phyloP scores from a whole-genome alignment of 2,113 vertebrate genomes.

The Pipra filicauda region DNA sequence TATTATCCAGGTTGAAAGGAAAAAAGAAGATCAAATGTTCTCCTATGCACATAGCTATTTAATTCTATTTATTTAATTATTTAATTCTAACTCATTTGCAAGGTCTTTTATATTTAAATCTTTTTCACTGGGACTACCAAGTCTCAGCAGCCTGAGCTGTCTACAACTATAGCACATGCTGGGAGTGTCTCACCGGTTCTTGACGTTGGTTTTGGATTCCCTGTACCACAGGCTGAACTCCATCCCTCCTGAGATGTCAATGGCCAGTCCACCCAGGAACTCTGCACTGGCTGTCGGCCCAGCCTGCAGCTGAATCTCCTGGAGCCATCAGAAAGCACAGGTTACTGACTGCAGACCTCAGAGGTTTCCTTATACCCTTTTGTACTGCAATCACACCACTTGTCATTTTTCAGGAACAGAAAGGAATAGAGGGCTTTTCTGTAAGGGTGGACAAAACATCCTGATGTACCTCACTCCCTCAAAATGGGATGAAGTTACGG shows the following conservation, averaged over 20 bases:
- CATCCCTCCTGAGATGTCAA: constrained; percentile 96
- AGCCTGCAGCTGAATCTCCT: constrained; percentile 91
- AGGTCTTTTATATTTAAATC: not conserved
- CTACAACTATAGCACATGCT: not conserved
- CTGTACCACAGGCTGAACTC: constrained; percentile 98
- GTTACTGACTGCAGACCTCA: not conserved
- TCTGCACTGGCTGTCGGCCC: constrained; percentile 83
- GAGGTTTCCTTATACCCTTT: not conserved
- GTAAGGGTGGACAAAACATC: not conserved
- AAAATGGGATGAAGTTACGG: not conserved
- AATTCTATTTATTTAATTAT: not conserved
- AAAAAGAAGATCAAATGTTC: not conserved
- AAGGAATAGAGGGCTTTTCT: not conserved
- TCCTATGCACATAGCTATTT: not conserved
- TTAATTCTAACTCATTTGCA: not conserved
- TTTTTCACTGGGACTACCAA: not conserved
- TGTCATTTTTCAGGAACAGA: not conserved
- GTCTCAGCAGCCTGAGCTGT: not conserved
- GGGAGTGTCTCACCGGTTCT: constrained; percentile 84
- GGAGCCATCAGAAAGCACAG: constrained; percentile 1
- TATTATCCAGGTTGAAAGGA: not conserved
- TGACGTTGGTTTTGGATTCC: constrained; percentile 95
- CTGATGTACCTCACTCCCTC: not conserved
- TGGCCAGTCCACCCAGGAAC: constrained; percentile 89
- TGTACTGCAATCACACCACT: not conserved